These are phyloP conservation scores for Conomelus anceps DNA, from an alignment of 2,888 invertebrate species.

Conservation along the genomic window DNA sequence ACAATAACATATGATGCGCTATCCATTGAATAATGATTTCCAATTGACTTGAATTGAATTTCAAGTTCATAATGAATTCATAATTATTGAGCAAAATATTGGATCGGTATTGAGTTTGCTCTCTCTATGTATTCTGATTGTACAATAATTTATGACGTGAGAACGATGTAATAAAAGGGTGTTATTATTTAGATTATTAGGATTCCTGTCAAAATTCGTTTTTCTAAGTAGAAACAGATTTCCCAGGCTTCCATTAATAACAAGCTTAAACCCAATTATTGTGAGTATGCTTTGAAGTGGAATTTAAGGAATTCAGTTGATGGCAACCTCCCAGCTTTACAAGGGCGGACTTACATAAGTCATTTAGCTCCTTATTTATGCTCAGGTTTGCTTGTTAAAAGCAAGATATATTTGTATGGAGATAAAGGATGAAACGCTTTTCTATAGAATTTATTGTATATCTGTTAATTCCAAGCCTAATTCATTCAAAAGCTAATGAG, in stretches of 20 bases:
- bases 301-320: neutral
- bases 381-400: neutral
- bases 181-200: neutral
- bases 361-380: neutral
- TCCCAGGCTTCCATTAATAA: neutral
- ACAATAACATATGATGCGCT: no score
- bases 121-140: no score
- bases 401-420: neutral
- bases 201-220: neutral
- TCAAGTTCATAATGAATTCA: no score
- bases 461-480: neutral
- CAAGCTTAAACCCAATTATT: no score
- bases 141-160: no score
- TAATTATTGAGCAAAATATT: no score
- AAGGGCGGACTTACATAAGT: neutral
- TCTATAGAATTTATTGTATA: neutral
- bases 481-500: neutral
- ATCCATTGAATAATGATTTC: no score
- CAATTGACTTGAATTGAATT: no score
- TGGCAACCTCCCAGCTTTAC: no score
- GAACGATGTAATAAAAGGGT: no score
- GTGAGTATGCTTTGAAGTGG: neutral
- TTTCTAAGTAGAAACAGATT: neutral
- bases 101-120: no score
- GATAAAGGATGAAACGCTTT: neutral